phyloP scores from a whole-genome alignment of 2,797 vertebrate species.

The Borostomias antarcticus region DNA sequence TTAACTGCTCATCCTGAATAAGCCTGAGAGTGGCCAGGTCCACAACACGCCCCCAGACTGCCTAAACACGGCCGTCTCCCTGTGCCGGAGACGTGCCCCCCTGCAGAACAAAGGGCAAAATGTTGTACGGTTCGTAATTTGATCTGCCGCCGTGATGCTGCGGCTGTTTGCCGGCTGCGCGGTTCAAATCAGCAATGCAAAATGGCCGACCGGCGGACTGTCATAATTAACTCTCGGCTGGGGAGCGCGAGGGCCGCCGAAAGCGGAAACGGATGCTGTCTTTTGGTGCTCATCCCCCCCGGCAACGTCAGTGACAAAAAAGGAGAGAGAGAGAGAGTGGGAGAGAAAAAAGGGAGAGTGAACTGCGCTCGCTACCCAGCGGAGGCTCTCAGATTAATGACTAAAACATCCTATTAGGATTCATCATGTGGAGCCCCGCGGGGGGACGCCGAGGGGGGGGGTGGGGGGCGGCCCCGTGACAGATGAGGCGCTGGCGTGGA shows the following conservation, averaged over 20 bases:
- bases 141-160: background rate
- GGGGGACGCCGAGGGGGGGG: background rate
- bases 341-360: too few relatives aligned
- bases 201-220: background rate
- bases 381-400: slow-evolving; percentile 25
- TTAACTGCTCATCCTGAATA: background rate
- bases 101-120: background rate
- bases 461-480: background rate
- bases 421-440: slow-evolving; percentile 12
- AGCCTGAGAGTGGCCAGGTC: background rate
- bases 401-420: slow-evolving; percentile 25
- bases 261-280: slow-evolving; percentile 10
- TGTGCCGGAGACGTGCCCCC: background rate
- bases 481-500: slow-evolving; percentile 10
- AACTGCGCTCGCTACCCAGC: slow-evolving; percentile 18
- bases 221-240: background rate
- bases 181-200: background rate
- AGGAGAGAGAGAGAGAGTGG: slow-evolving; percentile 5
- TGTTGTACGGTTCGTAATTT: background rate
- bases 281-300: background rate
- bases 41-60: background rate
- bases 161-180: background rate
- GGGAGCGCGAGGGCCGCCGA: background rate
- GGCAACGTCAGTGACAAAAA: slow-evolving; percentile 1
- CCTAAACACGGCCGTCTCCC: background rate